Base-by-base conservation (phyloP, 1,140 invertebrate genomes). In the Bilobella aurantiaca region DNA sequence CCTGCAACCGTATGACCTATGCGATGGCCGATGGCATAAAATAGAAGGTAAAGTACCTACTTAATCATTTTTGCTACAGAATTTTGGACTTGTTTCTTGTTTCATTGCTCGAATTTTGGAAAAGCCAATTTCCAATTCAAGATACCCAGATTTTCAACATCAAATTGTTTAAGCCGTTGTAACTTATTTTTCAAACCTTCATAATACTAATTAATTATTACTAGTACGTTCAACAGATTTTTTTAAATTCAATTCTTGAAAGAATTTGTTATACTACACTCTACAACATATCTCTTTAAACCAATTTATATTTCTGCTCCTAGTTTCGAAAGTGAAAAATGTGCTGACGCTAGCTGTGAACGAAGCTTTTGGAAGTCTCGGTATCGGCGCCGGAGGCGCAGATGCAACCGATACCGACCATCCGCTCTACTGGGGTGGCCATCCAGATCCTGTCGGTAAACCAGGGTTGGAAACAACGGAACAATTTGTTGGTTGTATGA, bases 11-110 rank as follows among this genome's bases (percentile, higher is more conserved):
- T 84, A 87, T 75, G 82, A 83, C 30, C 81, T 92, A 28, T 98
- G 95, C 76, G 92, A 98, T 80, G 94, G 95, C 34, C 81, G 91
- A 29, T 98, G 94, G 93, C 94, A 97, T 75, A 86, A 80, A 18
- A 88, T 96, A 73, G 81, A 86, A 82, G 88, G 91, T 93, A 46
- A 8, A 12, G n/a, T 2, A 29, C 12, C 28, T 14, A 42, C 8
- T 42, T 42, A 42, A 12, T 42, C 34, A 8, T 42, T 60, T 28
- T 60, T 60, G 58, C n/a, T n/a, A n/a, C n/a, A n/a, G n/a, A n/a
- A n/a, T n/a, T n/a, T n/a, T n/a, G n/a, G n/a, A n/a, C n/a, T n/a
- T n/a, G n/a, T n/a, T n/a, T n/a, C n/a, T n/a, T n/a, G n/a, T n/a
- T n/a, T n/a, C n/a, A n/a, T 74, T 76, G 42, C 75, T 75, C 5